These are phyloP conservation scores for Knipowitschia caucasica DNA, from an alignment of 2,797 vertebrate species.

Conservation along the genomic window DNA sequence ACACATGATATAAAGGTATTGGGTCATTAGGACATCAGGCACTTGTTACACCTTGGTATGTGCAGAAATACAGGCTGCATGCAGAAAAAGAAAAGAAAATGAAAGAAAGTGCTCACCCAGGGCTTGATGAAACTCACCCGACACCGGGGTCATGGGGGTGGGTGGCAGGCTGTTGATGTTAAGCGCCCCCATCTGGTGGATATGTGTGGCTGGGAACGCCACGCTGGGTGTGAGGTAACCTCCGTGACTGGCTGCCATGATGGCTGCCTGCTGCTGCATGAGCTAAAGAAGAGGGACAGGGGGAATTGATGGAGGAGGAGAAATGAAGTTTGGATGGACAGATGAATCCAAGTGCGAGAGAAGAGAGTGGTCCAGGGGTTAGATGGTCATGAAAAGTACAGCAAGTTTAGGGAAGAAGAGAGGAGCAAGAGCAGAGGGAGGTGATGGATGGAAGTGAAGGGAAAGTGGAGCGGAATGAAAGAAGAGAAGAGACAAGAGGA, in stretches of 20 bases:
- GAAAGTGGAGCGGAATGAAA: conserved; percentile 74
- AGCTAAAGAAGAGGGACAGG: conserved; percentile 79
- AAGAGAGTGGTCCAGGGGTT: conserved; percentile 39
- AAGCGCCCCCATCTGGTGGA: conserved; percentile 96
- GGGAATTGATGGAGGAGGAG: conserved; percentile 48
- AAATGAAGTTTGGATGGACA: conserved; percentile 17
- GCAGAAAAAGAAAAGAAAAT: conserved; percentile 51
- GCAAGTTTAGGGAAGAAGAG: conserved; percentile 41
- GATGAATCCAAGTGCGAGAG: conserved; percentile 29
- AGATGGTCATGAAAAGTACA: conserved; percentile 57
- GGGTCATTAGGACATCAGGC: not conserved
- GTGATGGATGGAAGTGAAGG: conserved; percentile 74
- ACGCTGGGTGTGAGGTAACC: conserved; percentile 93
- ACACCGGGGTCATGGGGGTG: conserved; percentile 84
- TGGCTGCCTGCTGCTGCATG: conserved; percentile 98
- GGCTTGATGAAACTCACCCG: conserved; percentile 81
- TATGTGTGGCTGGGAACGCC: conserved; percentile 91
- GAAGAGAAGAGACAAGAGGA: conserved; percentile 70
- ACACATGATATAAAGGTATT: not conserved
- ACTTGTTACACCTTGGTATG: conserved; percentile 6
- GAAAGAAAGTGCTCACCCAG: conserved; percentile 75
- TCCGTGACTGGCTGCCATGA: conserved; percentile 92
- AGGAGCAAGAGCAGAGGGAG: conserved; percentile 38
- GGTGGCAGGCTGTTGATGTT: conserved; percentile 93
- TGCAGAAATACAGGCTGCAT: conserved; percentile 4